Conservation (phyloP, 2,797 vertebrate genomes). For the Pelochelys cantorii region DNA sequence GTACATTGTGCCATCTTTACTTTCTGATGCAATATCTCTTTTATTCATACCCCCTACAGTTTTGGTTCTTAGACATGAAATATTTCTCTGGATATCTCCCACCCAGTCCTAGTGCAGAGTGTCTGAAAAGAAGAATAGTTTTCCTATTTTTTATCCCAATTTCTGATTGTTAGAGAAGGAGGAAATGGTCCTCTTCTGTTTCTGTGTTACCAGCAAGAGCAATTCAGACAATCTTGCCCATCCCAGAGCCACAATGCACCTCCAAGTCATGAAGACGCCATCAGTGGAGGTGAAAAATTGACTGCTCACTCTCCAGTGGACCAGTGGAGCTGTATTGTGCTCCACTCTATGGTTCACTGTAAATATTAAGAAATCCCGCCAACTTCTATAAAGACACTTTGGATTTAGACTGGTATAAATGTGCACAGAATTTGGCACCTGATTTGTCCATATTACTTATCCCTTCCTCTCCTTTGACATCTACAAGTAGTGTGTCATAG, state of each 20-base stretch:
- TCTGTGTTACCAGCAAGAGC: neutral
- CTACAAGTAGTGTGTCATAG: neutral
- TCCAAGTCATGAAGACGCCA: neutral
- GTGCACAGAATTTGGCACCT: neutral
- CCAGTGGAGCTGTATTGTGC: neutral
- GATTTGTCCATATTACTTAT: rapidly evolving
- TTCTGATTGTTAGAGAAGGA: neutral
- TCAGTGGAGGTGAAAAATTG: neutral
- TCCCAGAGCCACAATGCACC: neutral
- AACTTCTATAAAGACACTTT: neutral
- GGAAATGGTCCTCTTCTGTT: neutral
- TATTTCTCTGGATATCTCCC: neutral
- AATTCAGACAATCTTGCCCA: neutral
- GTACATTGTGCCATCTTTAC: neutral
- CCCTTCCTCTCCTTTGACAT: rapidly evolving
- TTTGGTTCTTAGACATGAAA: neutral
- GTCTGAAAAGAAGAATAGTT: neutral
- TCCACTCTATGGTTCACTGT: neutral
- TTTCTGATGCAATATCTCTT: neutral
- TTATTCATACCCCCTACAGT: neutral
- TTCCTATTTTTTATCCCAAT: neutral
- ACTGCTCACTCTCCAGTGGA: neutral
- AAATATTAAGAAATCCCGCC: neutral
- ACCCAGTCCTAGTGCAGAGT: neutral
- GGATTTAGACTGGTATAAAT: neutral